Conservation (phyloP, 2,113 vertebrate species). For the Mirounga angustirostris region DNA sequence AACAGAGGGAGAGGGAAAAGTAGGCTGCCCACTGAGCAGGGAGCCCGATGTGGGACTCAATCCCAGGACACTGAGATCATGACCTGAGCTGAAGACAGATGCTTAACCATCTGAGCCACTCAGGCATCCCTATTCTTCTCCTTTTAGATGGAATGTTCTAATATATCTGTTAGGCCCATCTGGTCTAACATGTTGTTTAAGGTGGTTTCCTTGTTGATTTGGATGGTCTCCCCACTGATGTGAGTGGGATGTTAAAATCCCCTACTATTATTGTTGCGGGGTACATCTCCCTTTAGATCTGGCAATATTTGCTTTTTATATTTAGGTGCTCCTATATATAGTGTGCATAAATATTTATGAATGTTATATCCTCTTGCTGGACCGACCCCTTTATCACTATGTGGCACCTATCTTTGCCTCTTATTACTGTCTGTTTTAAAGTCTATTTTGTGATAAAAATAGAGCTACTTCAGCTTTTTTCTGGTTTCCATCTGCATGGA, state of each 20-base stretch:
- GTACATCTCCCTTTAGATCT: background rate
- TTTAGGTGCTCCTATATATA: background rate
- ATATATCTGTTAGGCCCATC: background rate
- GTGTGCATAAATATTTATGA: background rate
- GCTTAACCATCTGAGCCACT: too few relatives aligned
- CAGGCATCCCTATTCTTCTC: background rate
- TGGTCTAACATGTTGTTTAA: background rate
- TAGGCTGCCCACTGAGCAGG: too few relatives aligned
- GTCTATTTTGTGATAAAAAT: background rate
- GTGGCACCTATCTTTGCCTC: background rate
- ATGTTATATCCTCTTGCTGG: background rate
- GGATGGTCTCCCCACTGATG: background rate
- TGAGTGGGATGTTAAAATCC: background rate
- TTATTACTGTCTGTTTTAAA: background rate
- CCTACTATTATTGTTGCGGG: background rate
- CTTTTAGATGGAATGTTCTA: background rate
- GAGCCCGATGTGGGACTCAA: too few relatives aligned
- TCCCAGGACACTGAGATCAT: too few relatives aligned
- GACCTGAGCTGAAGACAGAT: too few relatives aligned
- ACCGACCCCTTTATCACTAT: background rate
- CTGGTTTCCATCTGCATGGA: background rate
- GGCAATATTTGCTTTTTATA: background rate
- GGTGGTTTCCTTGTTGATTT: background rate
- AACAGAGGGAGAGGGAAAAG: too few relatives aligned
- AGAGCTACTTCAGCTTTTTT: background rate